A percentile compares a stretch with the other conserved stretches of the same genome.
These are phyloP conservation scores for Zygothrica quintamaculata DNA, from an alignment of 2,888 invertebrate genomes.

Conservation along the genomic window DNA sequence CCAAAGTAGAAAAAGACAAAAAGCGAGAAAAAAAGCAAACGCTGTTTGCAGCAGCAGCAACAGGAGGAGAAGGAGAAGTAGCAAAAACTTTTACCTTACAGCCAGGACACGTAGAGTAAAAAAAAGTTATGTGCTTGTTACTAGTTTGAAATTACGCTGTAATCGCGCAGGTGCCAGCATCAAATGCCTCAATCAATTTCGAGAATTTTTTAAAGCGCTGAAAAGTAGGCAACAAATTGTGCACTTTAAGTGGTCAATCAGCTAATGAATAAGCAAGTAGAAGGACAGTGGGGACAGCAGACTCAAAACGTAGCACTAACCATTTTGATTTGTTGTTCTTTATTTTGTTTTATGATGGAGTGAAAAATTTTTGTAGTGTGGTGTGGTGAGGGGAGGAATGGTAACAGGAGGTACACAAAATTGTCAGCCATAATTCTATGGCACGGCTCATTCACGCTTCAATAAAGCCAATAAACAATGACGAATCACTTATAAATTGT, in stretches of 20 bases:
- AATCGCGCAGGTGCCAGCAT: conserved; percentile 7
- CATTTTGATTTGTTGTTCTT: conserved; percentile 48
- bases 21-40: background rate
- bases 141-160: conserved; percentile 16
- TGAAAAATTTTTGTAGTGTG: conserved; percentile 7
- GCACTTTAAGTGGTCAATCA: conserved; percentile 22
- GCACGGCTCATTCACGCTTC: conserved; percentile 65
- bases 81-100: no score
- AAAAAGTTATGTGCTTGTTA: conserved; percentile 9
- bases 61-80: no score
- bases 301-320: background rate
- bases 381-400: conserved; percentile 8
- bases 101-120: conserved; percentile 4
- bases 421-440: conserved; percentile 70
- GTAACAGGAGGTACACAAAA: conserved; percentile 35
- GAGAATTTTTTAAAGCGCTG: background rate
- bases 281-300: no score
- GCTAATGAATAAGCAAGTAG: conserved; percentile 55
- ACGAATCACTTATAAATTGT: conserved; percentile 82
- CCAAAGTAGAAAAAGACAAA: conserved; percentile 17
- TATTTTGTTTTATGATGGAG: conserved; percentile 14
- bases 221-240: conserved; percentile 30
- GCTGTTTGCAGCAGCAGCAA: no score
- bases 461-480: conserved; percentile 81
- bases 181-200: conserved; percentile 5